Base-by-base conservation (phyloP, 2,113 vertebrate genomes). In the Tachycineta bicolor region DNA sequence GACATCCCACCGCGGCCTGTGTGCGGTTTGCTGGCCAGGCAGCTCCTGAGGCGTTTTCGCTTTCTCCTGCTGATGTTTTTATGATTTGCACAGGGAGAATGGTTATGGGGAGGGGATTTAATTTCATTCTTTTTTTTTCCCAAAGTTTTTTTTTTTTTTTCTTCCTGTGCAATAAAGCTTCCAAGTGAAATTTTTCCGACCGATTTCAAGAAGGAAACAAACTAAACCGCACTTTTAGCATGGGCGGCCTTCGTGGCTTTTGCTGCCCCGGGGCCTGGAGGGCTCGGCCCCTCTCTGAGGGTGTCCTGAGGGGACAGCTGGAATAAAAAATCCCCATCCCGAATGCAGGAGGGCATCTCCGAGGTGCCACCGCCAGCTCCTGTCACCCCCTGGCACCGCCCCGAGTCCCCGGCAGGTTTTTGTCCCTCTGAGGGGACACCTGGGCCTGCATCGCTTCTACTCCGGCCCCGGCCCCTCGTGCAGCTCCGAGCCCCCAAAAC, bases 171-270 rank as follows among this genome's bases (percentile, higher is more conserved):
- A 94, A 80, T 96, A 77, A 75, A 84, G 52, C 84, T 86, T 92
- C 60, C 50, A 58, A 87, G 70, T 71, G 60, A 43, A 43, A 44
- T 31, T 68, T 82, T 55, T 59, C 62, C 26, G 15, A 62, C n/a
- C 37, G 65, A 89, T 76, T 55, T 94, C 49, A 6, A 89, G 82
- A 71, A 77, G 90, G 92, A 74, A 93, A 97, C 62, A 87, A 96
- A 90, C 46, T 78, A 62, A 94, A 73, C 20, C 47, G 39, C 7
- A 5, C 9, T 94, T 96, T 96, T 94, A 96, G 93, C 94, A 81
- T 84, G 83, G 90, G 83, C 87, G 49, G 69, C 79, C 52, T 75
- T 59, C 9, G 37, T 37, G 37, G 37, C 37, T 37, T 37, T 37
- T 37, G 37, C 37, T 65, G 50, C 53, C 13, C 10, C 1, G 1